Conservation (phyloP, 2,888 invertebrate genomes). For the Scaptomyza polygonia region DNA sequence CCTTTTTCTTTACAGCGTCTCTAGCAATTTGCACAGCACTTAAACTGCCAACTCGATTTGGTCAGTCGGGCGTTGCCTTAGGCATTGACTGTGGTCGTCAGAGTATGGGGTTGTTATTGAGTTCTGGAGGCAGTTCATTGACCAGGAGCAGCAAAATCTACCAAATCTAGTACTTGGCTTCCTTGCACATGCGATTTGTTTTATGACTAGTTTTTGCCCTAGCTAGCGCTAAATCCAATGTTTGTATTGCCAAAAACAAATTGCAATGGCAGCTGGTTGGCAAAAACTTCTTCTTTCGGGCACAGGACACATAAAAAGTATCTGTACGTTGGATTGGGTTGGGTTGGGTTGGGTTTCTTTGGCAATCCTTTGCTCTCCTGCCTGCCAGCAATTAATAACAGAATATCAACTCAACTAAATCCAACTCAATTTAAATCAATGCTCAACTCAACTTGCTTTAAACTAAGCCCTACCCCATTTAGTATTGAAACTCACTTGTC, state of each 20-base stretch:
- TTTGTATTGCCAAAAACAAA: constrained; percentile 62
- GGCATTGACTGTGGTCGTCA: constrained; percentile 33
- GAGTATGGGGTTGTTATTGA: constrained; percentile 17
- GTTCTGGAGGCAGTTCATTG: constrained; percentile 59
- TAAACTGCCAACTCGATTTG: constrained; percentile 70
- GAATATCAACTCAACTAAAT: constrained; percentile 48
- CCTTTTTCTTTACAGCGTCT: constrained; percentile 30
- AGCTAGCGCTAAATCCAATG: constrained; percentile 29
- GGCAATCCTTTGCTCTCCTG: constrained; percentile 59
- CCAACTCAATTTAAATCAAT: constrained; percentile 36
- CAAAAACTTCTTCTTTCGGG: constrained; percentile 34
- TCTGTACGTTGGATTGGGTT: constrained; percentile 29
- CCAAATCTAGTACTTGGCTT: constrained; percentile 54
- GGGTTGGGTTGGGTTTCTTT: constrained; percentile 40
- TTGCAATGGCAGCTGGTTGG: constrained; percentile 65
- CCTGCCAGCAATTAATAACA: constrained; percentile 67
- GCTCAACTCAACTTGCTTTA: constrained; percentile 36
- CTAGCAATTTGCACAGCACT: constrained; percentile 72
- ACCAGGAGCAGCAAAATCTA: constrained; percentile 57
- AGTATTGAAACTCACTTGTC: constrained; percentile 19
- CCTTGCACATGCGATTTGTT: constrained; percentile 76
- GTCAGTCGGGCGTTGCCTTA: constrained; percentile 50
- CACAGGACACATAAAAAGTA: constrained; percentile 37
- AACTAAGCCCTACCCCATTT: constrained; percentile 28
- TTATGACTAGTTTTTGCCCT: constrained; percentile 73